Evolutionary conservation across 2,888 invertebrate species (phyloP), one percentile per base, ranked within the genome.

Genomic region (Terebella lapidaria): DNA sequence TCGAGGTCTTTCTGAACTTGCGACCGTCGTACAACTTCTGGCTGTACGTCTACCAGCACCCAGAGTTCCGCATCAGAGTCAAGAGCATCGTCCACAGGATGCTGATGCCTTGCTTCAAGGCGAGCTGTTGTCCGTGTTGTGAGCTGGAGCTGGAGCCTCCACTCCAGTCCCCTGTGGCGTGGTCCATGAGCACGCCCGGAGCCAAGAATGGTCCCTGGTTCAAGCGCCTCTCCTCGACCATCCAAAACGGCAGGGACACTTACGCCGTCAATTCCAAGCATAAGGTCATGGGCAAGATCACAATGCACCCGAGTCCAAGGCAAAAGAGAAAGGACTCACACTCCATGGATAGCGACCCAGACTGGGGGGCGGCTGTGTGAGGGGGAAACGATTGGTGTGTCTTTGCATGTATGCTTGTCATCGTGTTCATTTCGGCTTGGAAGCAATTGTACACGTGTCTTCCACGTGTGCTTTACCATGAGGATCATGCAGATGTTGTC

Each of bases 1-100:
- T 47, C n/a, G 62, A 62, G 54, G 53, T 62, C 2, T 47, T 62
- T 26, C 51, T 62, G 1, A 26, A 20, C 18, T 27, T 30, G 24
- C 30, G 58, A 26, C 58, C 58, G 3, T n/a, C 58, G 3, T 53
- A 54, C 20, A 58, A 53, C 26, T 42, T 58, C 35, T 54, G 58
- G 35, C 27, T 58, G 22, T 58, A 54, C 28, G 26, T 47, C 35
- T 30, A 5, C 54, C 56, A 18, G 15, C 35, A 58, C 27, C 18
- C 3, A 24, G 58, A 58, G 4, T 58, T 54, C 54, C 42, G 42
- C 42, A n/a, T 35, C 42, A 10, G 42, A n/a, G n/a, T 35, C 42
- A 10, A n/a, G 42, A 15, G 10, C 10, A 35, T 35, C 10, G n/a
- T n/a, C 10, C n/a, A 35, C 42, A 10, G 42, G 42, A 35, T 35